phyloP scores from a whole-genome alignment of 2,113 vertebrate genomes.

The Girardinichthys multiradiatus region DNA sequence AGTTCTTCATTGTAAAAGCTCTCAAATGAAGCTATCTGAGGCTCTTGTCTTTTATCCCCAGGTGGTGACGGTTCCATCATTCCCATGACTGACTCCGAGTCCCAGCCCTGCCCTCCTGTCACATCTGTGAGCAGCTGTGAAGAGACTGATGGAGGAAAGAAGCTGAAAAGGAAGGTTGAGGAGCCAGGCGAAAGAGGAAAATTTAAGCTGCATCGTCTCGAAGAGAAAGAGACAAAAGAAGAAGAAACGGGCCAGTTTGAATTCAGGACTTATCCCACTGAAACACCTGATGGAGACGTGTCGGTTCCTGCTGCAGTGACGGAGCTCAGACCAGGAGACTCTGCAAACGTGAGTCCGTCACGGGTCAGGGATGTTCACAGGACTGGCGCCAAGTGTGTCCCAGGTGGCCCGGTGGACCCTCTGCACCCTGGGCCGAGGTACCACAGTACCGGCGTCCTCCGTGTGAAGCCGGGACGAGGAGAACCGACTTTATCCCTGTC shows the following conservation, averaged over 20 bases:
- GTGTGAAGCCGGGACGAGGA: constrained; percentile 93
- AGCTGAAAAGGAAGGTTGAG: constrained; percentile 44
- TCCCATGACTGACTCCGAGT: constrained; percentile 78
- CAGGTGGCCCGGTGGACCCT: constrained; percentile 80
- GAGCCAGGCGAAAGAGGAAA: constrained; percentile 7
- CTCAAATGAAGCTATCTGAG: background rate
- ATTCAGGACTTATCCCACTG: background rate
- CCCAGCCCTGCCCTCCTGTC: constrained; percentile 74
- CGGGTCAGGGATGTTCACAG: constrained; percentile 81
- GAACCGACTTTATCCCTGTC: constrained; percentile 90
- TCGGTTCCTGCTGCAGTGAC: background rate
- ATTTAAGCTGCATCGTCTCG: constrained; percentile 25
- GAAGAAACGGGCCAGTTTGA: background rate
- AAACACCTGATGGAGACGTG: background rate
- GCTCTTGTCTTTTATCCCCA: constrained; percentile 48
- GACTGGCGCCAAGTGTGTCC: constrained; percentile 94
- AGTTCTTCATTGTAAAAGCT: background rate
- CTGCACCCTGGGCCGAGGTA: constrained; percentile 79
- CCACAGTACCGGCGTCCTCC: constrained; percentile 85
- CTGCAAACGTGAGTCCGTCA: background rate
- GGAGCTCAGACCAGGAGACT: background rate
- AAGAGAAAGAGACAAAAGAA: constrained; percentile 10
- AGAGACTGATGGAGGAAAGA: background rate
- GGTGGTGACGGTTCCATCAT: constrained; percentile 97
- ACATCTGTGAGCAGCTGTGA: background rate